Percentiles rank a stretch among this genome's conserved stretches.
phyloP scores from a whole-genome alignment of 2,888 invertebrate species.

The Calameuta pallipes region DNA sequence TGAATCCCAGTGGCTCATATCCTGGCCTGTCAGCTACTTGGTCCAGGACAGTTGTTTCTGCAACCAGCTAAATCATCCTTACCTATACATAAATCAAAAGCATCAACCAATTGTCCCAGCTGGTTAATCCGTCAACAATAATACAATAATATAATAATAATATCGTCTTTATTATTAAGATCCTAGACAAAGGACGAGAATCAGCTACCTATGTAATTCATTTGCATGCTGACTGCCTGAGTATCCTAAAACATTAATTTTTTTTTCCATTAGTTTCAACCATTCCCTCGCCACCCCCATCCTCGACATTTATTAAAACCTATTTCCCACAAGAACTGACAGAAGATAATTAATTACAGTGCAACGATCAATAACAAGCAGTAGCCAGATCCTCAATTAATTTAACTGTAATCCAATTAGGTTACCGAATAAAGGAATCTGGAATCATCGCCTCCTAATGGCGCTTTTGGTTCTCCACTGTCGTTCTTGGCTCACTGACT shows the following conservation, averaged over 20 bases:
- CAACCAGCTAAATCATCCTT: not conserved
- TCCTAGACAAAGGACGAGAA: not conserved
- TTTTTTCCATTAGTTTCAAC: not conserved
- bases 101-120: not conserved
- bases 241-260: not conserved
- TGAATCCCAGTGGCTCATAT: not conserved
- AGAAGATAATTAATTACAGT: not conserved
- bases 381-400: not conserved
- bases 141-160: not conserved
- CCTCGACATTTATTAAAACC: not conserved
- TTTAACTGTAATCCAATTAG: not conserved
- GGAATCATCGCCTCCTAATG: not conserved
- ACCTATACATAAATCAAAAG: not conserved
- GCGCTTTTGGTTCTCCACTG: not conserved
- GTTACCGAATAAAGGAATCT: not conserved
- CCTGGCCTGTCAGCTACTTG: not conserved
- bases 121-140: not conserved
- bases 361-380: not conserved
- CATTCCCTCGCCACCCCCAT: not conserved
- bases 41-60: not conserved
- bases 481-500: slow-evolving; percentile 15
- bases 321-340: not conserved
- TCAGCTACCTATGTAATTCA: not conserved
- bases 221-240: not conserved
- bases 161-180: not conserved